Base-by-base conservation (phyloP, 2,888 invertebrate species). In the Thera britannica region DNA sequence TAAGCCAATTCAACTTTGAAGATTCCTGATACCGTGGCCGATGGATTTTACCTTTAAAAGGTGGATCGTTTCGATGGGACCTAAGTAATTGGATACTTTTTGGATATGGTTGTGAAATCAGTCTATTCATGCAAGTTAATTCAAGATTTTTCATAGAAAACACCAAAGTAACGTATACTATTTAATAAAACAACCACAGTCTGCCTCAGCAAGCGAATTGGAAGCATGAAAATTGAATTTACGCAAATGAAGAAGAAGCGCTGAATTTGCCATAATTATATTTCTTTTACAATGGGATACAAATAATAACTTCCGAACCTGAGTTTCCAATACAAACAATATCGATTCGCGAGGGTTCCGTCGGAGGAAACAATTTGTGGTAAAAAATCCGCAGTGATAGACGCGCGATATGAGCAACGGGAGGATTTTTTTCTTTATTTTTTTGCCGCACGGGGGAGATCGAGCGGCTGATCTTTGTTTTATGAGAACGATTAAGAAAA, bases 401-500 rank as follows among this genome's bases (percentile, higher is more conserved):
- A 83, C 85, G 83, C 86, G 85, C 87, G 86, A 89, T 90, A 90
- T 91, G 92, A 91, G 90, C 91, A 90, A 84, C 85, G 86, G 87
- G 86, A 83, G 83, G 71, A 79, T 78, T 84, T 87, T 90, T 89
- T 85, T 80, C 81, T 84, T 46, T 80, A 84, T 87, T 85, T 84
- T 84, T 62, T 83, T 81, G 72, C 81, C 81, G 80, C 82, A 79
- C 89, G 79, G 84, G 90, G 92, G 92, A 88, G 92, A 86, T 86
- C 83, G 82, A 79, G 82, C 83, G 84, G 83, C 87, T 92, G 93
- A 92, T 93, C 93, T 93, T 93, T 93, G 93, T 93, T 93, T 93
- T 93, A 93, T 92, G 93, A 93, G 93, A 93, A 93, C 93, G 93
- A 93, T 93, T 93, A 93, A 93, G 93, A 93, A 93, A 93, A 92